A percentile compares a stretch with the other conserved stretches of the same genome.
Conservation (phyloP, 2,888 invertebrate species). For the Aporophyla nigra region DNA sequence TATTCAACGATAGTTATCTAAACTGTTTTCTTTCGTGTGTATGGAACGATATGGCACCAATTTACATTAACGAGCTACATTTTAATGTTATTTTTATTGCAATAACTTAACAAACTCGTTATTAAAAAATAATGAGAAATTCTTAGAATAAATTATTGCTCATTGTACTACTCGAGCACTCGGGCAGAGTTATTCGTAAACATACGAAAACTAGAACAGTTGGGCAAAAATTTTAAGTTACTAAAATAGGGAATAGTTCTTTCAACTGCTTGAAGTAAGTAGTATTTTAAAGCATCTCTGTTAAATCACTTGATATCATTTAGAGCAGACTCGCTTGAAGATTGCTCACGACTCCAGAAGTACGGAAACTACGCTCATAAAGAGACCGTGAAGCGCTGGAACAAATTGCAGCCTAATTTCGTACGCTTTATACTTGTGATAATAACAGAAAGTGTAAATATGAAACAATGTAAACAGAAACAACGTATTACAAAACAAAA, state of each 20-base stretch:
- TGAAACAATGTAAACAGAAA: constrained; percentile 49
- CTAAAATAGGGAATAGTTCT: background rate
- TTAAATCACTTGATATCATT: constrained; percentile 19
- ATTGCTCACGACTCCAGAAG: constrained; percentile 25
- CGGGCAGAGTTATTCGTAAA: background rate
- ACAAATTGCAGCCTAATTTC: constrained; percentile 56
- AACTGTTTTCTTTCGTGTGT: constrained; percentile 48
- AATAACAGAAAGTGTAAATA: constrained; percentile 55
- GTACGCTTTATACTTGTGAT: constrained; percentile 41
- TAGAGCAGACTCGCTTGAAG: constrained; percentile 18
- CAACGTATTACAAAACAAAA: constrained; percentile 42
- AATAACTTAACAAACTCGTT: constrained; percentile 6
- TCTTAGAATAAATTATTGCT: constrained; percentile 11
- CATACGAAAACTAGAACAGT: background rate
- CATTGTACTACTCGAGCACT: background rate
- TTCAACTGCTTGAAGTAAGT: no score
- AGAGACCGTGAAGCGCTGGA: constrained; percentile 56
- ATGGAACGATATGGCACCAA: constrained; percentile 33
- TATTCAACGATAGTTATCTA: constrained; percentile 44
- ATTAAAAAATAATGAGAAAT: constrained; percentile 11
- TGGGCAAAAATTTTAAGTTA: background rate
- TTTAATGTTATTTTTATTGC: constrained; percentile 40
- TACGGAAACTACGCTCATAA: constrained; percentile 46
- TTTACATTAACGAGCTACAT: constrained; percentile 38
- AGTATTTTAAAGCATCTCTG: background rate